phyloP scores from a whole-genome alignment of 1,140 invertebrate species.

The Plutomurus gul region DNA sequence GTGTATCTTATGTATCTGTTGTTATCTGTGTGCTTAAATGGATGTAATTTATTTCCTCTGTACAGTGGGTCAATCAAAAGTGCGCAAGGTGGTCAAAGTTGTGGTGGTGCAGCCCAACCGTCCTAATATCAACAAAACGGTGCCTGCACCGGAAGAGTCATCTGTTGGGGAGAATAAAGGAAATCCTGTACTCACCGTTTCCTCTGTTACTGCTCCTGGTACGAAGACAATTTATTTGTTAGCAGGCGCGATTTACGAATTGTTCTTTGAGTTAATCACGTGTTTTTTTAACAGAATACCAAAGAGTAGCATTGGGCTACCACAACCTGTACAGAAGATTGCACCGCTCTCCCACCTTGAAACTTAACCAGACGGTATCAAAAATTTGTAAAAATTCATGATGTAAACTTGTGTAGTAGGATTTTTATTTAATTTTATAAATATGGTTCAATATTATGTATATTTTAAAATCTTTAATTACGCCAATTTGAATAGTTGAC shows the following conservation, averaged over 20 bases:
- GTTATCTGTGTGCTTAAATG: not conserved
- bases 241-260: not conserved
- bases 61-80: not conserved
- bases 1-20: not conserved
- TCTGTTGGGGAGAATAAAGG: not conserved
- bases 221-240: not conserved
- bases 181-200: not conserved
- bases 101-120: not conserved
- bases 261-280: too few species aligned
- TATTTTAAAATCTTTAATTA: not conserved
- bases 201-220: not conserved
- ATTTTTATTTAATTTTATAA: not conserved
- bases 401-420: not conserved
- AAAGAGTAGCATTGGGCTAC: not conserved
- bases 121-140: not conserved
- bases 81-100: not conserved
- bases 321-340: slow-evolving; percentile 12
- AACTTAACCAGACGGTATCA: slow-evolving; percentile 29
- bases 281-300: slow-evolving; percentile 4
- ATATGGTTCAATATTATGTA: not conserved
- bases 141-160: not conserved
- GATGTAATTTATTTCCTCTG: not conserved
- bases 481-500: not conserved
- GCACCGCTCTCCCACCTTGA: not conserved
- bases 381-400: too few species aligned